Evolutionary conservation across 2,797 vertebrate species (phyloP), one percentile per base, ranked within the genome.

Genomic region (Harpagifer antarcticus): DNA sequence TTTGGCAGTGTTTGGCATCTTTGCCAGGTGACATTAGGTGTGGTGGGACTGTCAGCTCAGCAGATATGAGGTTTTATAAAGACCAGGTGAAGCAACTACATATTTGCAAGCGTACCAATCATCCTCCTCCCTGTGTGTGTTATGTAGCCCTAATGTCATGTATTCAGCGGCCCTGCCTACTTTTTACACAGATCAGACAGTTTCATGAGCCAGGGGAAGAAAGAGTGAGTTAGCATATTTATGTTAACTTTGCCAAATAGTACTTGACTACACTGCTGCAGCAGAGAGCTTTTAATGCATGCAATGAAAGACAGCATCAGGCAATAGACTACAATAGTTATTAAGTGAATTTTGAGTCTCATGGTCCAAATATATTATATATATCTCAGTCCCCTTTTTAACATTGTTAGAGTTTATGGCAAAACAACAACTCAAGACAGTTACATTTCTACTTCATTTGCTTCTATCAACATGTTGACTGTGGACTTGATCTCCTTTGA

Each of bases 31-130:
- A 77, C 79, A 76, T 73, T 72, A 78, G 33, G 43, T 60, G 60
- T 40, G 44, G 64, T 45, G 17, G 59, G 74, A 78, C 65, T 80
- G 89, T 87, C 81, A 15, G 70, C 72, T 86, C 87, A 90, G 88
- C 90, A 91, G 50, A 69, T 66, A 43, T 17, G 77, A 74, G 74
- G 47, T 83, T 86, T 80, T 76, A 48, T 85, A 84, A 91, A 88
- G 72, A 89, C 70, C 68, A 72, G 82, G 79, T 87, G 69, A 84
- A 62, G 62, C 55, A 72, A 69, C 82, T 78, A 10, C 72, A 64
- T 86, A 45, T 68, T 60, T 62, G 19, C 72, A 62, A 56, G 50
- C 52, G 75, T 72, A 82, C 79, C 73, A 86, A 86, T 90, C 84
- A 76, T 83, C 47, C 31, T 60, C 27, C 47, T 37, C 23, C 45